Conservation (phyloP, 2,113 vertebrate species). For the Corythornis cristatus region DNA sequence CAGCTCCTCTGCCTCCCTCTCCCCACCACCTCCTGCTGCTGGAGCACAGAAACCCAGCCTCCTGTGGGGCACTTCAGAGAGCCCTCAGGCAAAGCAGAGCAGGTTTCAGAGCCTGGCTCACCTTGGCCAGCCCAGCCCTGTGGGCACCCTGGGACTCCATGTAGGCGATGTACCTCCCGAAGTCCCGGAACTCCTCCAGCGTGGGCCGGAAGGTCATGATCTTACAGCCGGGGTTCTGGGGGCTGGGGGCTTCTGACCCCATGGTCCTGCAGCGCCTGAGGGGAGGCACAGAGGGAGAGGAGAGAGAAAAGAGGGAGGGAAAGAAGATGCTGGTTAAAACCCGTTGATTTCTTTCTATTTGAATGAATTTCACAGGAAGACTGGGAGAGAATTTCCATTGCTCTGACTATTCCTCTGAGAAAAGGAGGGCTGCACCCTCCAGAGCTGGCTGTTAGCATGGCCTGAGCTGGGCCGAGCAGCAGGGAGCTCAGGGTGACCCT, state of each 20-base stretch:
- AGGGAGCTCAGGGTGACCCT: no score
- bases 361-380: not conserved
- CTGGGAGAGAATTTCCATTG: not conserved
- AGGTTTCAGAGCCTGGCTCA: slow-evolving; percentile 33
- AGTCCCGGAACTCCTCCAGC: slow-evolving; percentile 93
- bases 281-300: not conserved
- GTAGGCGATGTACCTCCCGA: slow-evolving; percentile 88
- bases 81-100: accelerated
- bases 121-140: slow-evolving; percentile 93
- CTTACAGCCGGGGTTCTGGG: slow-evolving; percentile 90
- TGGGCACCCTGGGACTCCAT: slow-evolving; percentile 97
- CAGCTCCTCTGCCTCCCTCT: not conserved
- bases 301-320: not conserved
- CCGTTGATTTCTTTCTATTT: not conserved
- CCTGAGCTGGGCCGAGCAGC: not conserved
- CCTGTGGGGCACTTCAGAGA: not conserved
- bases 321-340: not conserved
- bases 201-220: slow-evolving; percentile 97
- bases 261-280: slow-evolving; percentile 51
- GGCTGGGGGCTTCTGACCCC: slow-evolving; percentile 79
- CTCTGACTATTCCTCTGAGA: no score
- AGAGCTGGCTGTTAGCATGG: not conserved
- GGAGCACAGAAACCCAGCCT: no score
- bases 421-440: no score
- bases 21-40: not conserved